Percentiles rank a stretch among this genome's conserved stretches.
Conservation (phyloP, 2,113 vertebrate genomes). For the Anser brachyrhynchus region DNA sequence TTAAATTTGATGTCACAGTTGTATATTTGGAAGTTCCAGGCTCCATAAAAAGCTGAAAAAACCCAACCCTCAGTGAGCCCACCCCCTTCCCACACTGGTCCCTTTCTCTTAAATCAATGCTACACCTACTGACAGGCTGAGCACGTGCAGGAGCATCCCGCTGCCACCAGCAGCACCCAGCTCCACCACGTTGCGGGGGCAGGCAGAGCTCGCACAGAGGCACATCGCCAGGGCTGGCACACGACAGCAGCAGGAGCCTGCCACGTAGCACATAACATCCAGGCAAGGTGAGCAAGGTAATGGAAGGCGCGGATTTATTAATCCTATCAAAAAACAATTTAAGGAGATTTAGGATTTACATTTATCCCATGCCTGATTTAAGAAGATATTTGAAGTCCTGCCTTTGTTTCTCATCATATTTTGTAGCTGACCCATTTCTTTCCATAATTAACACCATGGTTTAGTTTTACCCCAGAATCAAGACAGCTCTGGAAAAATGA, state of each 20-base stretch:
- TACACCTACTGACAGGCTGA: neutral
- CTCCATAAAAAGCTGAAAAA: neutral
- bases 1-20: neutral
- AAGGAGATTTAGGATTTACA: constrained; percentile 43
- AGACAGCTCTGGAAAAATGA: rapidly evolving
- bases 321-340: neutral
- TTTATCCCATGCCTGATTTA: neutral
- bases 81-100: neutral
- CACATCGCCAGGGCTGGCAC: neutral
- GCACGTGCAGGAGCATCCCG: neutral
- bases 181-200: neutral
- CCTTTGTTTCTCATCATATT: constrained; percentile 4
- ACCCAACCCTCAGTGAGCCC: neutral
- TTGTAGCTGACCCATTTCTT: constrained; percentile 16
- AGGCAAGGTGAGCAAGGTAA: neutral
- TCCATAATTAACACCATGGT: neutral
- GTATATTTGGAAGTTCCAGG: neutral
- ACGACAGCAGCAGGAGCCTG: neutral
- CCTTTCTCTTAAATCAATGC: neutral
- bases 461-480: constrained; percentile 5
- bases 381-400: constrained; percentile 20
- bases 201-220: neutral
- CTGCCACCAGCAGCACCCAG: neutral
- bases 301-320: neutral
- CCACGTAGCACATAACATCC: neutral